These are phyloP conservation scores for Gnathonemus longibarbis DNA, from an alignment of 2,113 vertebrate genomes.

Conservation along the genomic window DNA sequence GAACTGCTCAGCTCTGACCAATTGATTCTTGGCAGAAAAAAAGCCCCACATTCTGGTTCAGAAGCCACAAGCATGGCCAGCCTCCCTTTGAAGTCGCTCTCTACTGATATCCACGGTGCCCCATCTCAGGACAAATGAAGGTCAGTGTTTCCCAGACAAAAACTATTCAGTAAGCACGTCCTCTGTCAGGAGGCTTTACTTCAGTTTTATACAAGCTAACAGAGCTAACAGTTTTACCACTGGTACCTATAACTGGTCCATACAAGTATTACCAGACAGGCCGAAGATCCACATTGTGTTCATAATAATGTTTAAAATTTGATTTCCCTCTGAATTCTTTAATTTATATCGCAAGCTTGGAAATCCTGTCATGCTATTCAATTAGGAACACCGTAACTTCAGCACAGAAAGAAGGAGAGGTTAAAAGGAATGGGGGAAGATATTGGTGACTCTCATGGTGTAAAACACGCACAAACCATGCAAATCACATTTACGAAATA, in stretches of 20 bases:
- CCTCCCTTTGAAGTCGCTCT: background rate
- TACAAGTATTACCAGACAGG: background rate
- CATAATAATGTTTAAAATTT: background rate
- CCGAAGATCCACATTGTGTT: background rate
- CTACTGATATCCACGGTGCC: background rate
- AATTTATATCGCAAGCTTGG: background rate
- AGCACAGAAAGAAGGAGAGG: background rate
- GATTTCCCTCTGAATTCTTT: background rate
- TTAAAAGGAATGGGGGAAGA: background rate
- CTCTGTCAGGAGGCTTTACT: background rate
- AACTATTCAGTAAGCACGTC: background rate
- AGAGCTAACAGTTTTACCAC: background rate
- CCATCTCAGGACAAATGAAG: background rate
- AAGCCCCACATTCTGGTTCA: background rate
- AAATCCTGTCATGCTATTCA: background rate
- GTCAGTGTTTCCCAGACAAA: background rate
- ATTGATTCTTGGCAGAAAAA: background rate
- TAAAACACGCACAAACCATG: background rate
- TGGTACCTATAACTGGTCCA: background rate
- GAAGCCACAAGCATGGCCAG: background rate
- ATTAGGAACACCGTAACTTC: background rate
- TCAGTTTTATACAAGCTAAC: background rate
- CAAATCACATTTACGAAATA: background rate
- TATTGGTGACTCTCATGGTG: background rate
- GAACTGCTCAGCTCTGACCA: background rate